phyloP scores from a whole-genome alignment of 2,797 vertebrate genomes.

The Vespertilio murinus region DNA sequence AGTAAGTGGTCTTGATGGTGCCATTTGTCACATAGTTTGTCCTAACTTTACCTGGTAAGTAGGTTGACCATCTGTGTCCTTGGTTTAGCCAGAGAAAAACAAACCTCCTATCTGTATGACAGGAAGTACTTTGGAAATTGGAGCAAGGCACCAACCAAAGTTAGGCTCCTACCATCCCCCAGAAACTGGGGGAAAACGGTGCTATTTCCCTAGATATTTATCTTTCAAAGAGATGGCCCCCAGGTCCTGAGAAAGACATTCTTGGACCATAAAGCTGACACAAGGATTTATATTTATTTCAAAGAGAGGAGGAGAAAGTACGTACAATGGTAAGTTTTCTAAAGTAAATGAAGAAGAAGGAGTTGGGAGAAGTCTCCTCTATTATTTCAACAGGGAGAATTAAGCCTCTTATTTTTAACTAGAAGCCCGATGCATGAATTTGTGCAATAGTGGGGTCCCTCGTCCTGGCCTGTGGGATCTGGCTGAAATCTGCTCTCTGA shows the following conservation, averaged over 20 bases:
- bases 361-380: neutral
- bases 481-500: no score
- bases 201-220: neutral
- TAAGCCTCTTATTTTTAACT: neutral
- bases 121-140: neutral
- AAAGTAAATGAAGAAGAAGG: neutral
- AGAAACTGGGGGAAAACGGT: neutral
- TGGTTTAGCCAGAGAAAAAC: neutral
- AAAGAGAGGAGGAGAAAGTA: neutral
- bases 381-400: neutral
- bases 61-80: neutral
- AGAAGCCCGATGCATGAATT: neutral
- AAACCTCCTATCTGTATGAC: neutral
- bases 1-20: neutral
- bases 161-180: neutral
- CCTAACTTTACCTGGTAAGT: neutral
- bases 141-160: neutral
- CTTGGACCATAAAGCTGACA: neutral
- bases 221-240: neutral
- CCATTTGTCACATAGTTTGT: neutral
- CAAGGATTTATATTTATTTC: neutral
- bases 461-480: no score
- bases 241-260: neutral
- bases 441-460: no score
- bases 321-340: neutral